A percentile compares a stretch with the other conserved stretches of the same genome.
Conservation (phyloP, 2,797 vertebrate species). For the Propithecus deckenii region DNA sequence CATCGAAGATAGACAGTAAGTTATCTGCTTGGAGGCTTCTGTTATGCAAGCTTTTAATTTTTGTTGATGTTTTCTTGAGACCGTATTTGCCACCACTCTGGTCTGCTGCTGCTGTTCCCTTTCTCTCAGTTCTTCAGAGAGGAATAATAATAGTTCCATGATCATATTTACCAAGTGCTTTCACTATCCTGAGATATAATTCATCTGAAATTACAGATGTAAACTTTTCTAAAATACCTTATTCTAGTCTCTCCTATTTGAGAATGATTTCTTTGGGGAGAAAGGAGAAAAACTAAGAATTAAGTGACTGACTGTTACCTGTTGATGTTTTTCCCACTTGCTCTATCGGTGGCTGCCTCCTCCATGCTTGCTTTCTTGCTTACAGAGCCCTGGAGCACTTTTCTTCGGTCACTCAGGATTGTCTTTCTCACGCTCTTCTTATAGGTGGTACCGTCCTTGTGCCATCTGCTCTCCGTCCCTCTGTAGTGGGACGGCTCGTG, state of each 20-base stretch:
- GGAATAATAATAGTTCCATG: neutral
- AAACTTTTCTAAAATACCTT: neutral
- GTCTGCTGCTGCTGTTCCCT: neutral
- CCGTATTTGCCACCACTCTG: accelerated
- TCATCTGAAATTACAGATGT: neutral
- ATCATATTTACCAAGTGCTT: neutral
- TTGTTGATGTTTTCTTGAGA: neutral
- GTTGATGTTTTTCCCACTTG: neutral
- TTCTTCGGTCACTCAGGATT: neutral
- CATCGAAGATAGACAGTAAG: neutral
- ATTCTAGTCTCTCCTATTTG: neutral
- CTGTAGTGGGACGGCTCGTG: accelerated
- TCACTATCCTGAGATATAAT: neutral
- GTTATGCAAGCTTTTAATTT: neutral
- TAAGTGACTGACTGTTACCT: neutral
- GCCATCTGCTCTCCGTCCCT: neutral
- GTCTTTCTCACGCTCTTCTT: neutral
- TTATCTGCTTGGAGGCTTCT: neutral
- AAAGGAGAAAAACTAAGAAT: neutral
- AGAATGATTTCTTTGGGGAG: neutral
- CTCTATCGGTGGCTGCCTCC: neutral
- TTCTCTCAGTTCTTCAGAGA: neutral
- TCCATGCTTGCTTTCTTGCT: neutral
- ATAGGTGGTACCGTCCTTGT: neutral
- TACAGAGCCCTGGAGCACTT: neutral